Evolutionary conservation across 2,113 vertebrate species (phyloP).

Genomic region (Eurystomus gularis): DNA sequence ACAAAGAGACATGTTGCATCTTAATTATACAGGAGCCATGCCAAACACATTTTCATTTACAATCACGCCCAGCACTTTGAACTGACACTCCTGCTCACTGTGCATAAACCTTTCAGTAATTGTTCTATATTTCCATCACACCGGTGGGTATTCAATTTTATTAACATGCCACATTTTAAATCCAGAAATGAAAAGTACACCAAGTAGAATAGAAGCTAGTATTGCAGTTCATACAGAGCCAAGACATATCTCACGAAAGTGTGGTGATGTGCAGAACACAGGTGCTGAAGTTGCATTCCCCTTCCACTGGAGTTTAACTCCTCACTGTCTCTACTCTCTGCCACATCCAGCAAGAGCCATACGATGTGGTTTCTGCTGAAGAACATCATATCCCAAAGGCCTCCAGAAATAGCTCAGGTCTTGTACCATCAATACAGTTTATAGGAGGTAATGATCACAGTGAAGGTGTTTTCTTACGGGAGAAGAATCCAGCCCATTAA

Average conservation of each 20-base stretch:
- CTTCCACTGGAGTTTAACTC: neutral
- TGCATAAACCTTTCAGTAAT: neutral
- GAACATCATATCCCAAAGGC: neutral
- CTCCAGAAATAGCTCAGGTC: neutral
- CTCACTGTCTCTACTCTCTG: neutral
- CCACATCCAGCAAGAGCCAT: neutral
- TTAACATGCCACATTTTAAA: neutral
- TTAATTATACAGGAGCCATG: neutral
- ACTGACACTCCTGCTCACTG: neutral
- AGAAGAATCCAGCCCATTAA: neutral
- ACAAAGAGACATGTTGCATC: neutral
- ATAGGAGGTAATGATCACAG: neutral
- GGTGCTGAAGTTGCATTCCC: neutral
- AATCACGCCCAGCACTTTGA: neutral
- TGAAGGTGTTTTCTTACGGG: neutral
- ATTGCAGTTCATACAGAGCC: neutral
- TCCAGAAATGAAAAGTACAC: neutral
- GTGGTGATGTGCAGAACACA: neutral
- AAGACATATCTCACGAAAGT: neutral
- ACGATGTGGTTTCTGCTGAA: neutral
- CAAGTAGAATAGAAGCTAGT: neutral
- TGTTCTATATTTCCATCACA: neutral
- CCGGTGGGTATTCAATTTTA: neutral
- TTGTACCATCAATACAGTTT: neutral
- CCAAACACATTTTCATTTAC: neutral